Base-by-base conservation (phyloP, 2,113 vertebrate genomes). In the Perca fluviatilis region DNA sequence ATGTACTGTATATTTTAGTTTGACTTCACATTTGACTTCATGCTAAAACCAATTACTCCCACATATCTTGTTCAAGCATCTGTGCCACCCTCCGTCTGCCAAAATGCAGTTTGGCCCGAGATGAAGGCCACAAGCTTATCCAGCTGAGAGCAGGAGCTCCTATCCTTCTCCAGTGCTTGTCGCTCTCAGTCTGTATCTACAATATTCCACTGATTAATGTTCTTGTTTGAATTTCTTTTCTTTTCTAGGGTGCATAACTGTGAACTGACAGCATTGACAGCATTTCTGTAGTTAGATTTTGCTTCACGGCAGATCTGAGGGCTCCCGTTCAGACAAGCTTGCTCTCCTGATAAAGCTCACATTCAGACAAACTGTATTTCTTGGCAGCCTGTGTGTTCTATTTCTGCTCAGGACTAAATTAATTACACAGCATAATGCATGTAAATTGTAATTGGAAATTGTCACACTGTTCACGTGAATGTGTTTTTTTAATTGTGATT, bases 21-120 rank as follows among this genome's bases (percentile, higher is more conserved):
- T 86, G 60, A 68, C 56, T 73, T 73, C 14, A 61, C 57, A 16
- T 76, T 87, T 85, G 57, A 79, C 70, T 84, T 83, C 54, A 73
- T 85, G 56, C 46, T 63, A 69, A 88, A 88, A 63, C 43, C 60
- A 86, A 86, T 74, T 65, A 75, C 25, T 23, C 23, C 33, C 27
- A 60, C 82, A 25, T 58, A 74, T 83, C 61, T 74, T 43, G 46
- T 70, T 74, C 23, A 54, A 81, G 62, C 77, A 85, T 80, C 77
- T 83, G 79, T 82, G 33, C 50, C 69, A 49, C 11, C 4, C 16
- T 49, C 67, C 49, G 2, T 21, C 27, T 77, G 76, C 67, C 74
- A 82, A 80, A 68, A 76, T 21, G 33, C 75, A n/a, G 30, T 80
- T 80, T 85, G 75, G 76, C 60, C 49, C 0, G 25, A 75, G 75